phyloP scores from a whole-genome alignment of 2,888 invertebrate genomes.

The Mythimna ferrago region DNA sequence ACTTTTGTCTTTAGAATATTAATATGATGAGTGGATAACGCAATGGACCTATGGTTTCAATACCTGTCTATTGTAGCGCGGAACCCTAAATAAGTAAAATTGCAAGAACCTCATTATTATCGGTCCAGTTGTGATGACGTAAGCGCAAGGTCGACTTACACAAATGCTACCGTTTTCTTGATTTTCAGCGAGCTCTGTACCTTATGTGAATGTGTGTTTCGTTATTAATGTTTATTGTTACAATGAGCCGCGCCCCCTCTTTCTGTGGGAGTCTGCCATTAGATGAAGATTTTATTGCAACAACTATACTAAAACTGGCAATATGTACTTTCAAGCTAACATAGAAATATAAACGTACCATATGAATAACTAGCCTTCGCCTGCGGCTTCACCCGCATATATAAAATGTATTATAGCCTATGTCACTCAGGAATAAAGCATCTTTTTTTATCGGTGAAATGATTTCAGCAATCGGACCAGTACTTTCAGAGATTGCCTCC shows the following conservation, averaged over 20 bases:
- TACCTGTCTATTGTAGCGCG: too few species aligned
- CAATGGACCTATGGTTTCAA: not conserved
- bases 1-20: not conserved
- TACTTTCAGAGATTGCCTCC: too few species aligned
- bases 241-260: not conserved
- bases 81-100: slow-evolving; percentile 45
- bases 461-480: too few species aligned
- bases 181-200: slow-evolving; percentile 29
- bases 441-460: too few species aligned
- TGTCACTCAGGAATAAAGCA: too few species aligned
- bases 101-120: slow-evolving; percentile 55
- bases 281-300: slow-evolving; percentile 4
- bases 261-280: not conserved
- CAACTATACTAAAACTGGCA: not conserved
- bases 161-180: slow-evolving; percentile 43
- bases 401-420: too few species aligned
- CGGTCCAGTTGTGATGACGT: slow-evolving; percentile 61
- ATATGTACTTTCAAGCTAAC: too few species aligned
- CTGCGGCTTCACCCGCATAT: too few species aligned
- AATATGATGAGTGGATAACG: not conserved
- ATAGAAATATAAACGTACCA: too few species aligned
- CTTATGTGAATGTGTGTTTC: slow-evolving; percentile 14
- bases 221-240: not conserved
- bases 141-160: slow-evolving; percentile 59
- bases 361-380: too few species aligned